Evolutionary conservation across 2,113 vertebrate genomes (phyloP), one percentile per base, ranked within the genome.

Genomic region (Meriones unguiculatus): DNA sequence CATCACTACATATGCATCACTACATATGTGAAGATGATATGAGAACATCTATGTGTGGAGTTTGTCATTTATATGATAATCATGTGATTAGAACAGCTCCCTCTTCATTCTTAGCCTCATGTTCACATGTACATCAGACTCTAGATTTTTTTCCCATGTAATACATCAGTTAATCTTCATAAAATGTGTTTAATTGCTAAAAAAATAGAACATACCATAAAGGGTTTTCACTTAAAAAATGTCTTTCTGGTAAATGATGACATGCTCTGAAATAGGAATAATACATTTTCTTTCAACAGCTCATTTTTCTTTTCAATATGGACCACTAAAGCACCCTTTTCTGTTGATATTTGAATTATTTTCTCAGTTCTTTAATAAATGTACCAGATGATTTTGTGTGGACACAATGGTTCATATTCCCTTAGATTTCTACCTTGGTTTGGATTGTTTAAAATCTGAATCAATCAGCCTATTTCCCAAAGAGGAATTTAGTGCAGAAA

Each of bases 311-410:
- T 8, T 59, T 18, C 93, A 65, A 57, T 17, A 20, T 72, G 3
- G 28, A 59, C 18, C 73, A 50, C 25, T 94, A 62, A 95, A 89
- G 62, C 95, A 46, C 0, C 28, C 54, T 93, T 82, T 24, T 82
- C 22, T 57, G 14, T 87, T 93, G 59, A 70, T 78, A 77, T 90
- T 46, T 95, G 78, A 97, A 69, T 84, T 69, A 77, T 76, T 64
- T 91, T 25, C 22, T 25, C 54, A 84, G 75, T 87, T 95, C 32
- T 75, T 62, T 96, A 62, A 69, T 89, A 92, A 90, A 86, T 67
- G 35, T 65, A 73, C 24, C 59, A 70, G 80, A 87, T 28, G 25
- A 41, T 87, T 96, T 92, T 69, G 50, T 52, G 35, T 84, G 10
- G 52, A 87, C 22, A 64, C 9, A 75, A 24, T 72, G 25, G 12